These are phyloP conservation scores for Hylaeus volcanicus DNA, from an alignment of 1,140 invertebrate species.

Conservation along the genomic window DNA sequence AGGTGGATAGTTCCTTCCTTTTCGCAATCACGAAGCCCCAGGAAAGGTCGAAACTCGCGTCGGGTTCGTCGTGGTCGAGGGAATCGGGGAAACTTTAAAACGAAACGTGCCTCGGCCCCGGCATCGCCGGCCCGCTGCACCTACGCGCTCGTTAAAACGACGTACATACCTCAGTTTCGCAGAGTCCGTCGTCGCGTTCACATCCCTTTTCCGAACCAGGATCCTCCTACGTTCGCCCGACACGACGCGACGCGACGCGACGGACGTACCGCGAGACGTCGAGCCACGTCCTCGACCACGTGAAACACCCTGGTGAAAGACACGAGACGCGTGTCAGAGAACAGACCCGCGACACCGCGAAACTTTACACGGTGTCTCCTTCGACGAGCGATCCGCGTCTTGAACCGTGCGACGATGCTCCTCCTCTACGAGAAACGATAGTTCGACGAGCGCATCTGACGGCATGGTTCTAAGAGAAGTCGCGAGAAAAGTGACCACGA, in stretches of 20 bases:
- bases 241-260: not conserved
- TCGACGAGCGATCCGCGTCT: not conserved
- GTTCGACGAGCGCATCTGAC: not conserved
- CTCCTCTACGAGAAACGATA: not conserved
- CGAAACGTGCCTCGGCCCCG: constrained; percentile 4
- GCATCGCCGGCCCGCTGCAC: constrained; percentile 11
- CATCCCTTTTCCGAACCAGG: constrained; percentile 40
- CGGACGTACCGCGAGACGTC: not conserved
- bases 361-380: not conserved
- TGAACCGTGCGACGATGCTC: too few species aligned
- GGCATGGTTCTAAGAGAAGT: not conserved
- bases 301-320: not conserved
- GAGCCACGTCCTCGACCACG: not conserved
- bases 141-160: constrained; percentile 53
- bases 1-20: not conserved
- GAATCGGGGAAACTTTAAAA: not conserved
- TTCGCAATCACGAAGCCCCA: not conserved
- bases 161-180: constrained; percentile 66
- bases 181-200: constrained; percentile 64
- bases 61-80: not conserved
- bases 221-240: not conserved
- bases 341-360: not conserved
- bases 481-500: not conserved
- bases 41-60: too few species aligned
- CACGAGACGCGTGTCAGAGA: not conserved